Percentiles rank a stretch among this genome's conserved stretches.
These are phyloP conservation scores for Bathynomus jamesi DNA, from an alignment of 1,140 invertebrate genomes.

Conservation along the genomic window DNA sequence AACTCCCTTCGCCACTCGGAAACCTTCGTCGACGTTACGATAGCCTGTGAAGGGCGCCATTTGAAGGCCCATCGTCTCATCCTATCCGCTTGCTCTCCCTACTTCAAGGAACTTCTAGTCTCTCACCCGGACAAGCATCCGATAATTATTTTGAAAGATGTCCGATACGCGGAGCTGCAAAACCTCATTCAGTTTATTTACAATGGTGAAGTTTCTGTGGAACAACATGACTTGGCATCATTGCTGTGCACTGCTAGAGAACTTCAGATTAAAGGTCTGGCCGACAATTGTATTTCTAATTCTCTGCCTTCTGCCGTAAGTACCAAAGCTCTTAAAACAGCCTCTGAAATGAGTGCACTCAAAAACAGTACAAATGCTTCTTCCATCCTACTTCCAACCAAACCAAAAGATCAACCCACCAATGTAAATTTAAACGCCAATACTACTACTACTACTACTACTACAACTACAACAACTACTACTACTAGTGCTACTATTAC, in stretches of 20 bases:
- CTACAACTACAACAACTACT: background rate
- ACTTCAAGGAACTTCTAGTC: slow-evolving; percentile 82
- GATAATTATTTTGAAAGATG: slow-evolving; percentile 81
- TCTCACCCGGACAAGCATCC: slow-evolving; percentile 86
- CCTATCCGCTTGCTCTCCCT: slow-evolving; percentile 84
- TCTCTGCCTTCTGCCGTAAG: background rate
- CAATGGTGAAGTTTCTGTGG: slow-evolving; percentile 84
- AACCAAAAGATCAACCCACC: background rate
- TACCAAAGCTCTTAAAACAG: background rate
- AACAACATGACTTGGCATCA: slow-evolving; percentile 78
- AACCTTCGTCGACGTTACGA: slow-evolving; percentile 82
- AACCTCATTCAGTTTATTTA: slow-evolving; percentile 88
- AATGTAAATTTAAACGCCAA: background rate
- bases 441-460: background rate
- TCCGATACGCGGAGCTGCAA: slow-evolving; percentile 76
- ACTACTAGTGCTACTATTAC: background rate
- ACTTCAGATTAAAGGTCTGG: slow-evolving; percentile 74
- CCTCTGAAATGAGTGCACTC: background rate
- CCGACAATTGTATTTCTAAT: slow-evolving; percentile 57
- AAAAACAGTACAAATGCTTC: background rate
- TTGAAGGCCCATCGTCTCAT: slow-evolving; percentile 90
- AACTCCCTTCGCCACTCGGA: slow-evolving; percentile 83
- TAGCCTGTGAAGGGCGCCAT: slow-evolving; percentile 81
- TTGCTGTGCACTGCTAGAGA: slow-evolving; percentile 69
- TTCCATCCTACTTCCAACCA: background rate